These are phyloP conservation scores for Caenorhabditis becei DNA, from an alignment of 2,888 invertebrate genomes.

Conservation along the genomic window DNA sequence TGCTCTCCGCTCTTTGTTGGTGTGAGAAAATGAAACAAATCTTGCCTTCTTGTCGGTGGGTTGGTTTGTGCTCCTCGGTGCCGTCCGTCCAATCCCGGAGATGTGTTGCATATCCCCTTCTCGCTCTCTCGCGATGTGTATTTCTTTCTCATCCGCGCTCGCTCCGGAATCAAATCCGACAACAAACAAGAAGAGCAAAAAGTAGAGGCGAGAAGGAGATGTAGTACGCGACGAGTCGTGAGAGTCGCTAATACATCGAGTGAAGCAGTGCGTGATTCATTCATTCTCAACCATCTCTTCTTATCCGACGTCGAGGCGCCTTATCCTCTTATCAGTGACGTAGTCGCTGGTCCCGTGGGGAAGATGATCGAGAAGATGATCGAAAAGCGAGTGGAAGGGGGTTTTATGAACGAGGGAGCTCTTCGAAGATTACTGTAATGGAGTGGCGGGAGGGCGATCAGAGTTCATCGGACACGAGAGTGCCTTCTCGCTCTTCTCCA, in stretches of 20 bases:
- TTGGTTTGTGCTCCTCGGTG: not conserved
- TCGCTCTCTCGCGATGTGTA: conserved; percentile 4
- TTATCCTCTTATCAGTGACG: conserved; percentile 4
- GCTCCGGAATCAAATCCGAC: conserved; percentile 34
- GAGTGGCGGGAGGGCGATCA: not conserved
- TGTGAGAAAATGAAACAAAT: conserved; percentile 2
- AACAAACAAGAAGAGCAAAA: conserved; percentile 37
- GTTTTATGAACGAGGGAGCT: not conserved
- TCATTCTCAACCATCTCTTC: not conserved
- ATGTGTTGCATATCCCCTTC: conserved; percentile 20
- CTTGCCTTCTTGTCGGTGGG: too few relatives aligned
- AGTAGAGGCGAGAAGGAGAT: conserved; percentile 10
- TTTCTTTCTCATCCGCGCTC: conserved; percentile 3
- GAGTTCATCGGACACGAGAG: conserved; percentile 3
- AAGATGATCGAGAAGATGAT: not conserved
- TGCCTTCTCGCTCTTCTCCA: not conserved
- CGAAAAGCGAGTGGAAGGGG: not conserved
- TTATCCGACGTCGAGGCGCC: not conserved
- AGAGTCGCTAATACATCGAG: not conserved
- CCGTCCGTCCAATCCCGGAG: too few relatives aligned
- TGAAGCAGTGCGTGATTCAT: not conserved
- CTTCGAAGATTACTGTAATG: conserved; percentile 4
- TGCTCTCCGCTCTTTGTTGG: not conserved
- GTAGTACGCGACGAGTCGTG: not conserved
- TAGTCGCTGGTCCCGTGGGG: not conserved